A percentile compares a stretch with the other conserved stretches of the same genome.
Conservation (phyloP, 2,113 vertebrate species). For the Tetraodon nigroviridis region DNA sequence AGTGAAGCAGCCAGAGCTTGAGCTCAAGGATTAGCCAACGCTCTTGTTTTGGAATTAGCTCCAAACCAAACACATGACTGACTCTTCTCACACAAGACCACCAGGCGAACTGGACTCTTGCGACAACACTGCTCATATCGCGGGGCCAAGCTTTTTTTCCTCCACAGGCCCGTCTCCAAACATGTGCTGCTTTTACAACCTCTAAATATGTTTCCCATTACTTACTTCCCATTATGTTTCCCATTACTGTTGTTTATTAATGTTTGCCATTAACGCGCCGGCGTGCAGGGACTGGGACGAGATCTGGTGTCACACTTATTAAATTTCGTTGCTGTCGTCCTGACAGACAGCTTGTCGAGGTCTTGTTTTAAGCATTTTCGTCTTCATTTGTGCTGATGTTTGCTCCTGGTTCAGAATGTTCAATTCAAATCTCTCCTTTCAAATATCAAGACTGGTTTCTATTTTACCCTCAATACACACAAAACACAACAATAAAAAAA, state of each 20-base stretch:
- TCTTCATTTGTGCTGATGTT: slow-evolving; percentile 19
- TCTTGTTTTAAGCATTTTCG: slow-evolving; percentile 4
- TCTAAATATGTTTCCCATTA: slow-evolving; percentile 51
- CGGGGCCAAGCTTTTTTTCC: slow-evolving; percentile 48
- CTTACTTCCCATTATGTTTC: slow-evolving; percentile 53
- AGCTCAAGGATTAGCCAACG: slow-evolving; percentile 58
- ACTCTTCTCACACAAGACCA: slow-evolving; percentile 63
- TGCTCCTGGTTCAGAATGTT: slow-evolving; percentile 15
- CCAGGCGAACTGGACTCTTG: slow-evolving; percentile 57
- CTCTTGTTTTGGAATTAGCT: slow-evolving; percentile 66
- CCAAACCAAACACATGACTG: slow-evolving; percentile 68
- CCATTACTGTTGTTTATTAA: too few relatives aligned
- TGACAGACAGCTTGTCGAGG: slow-evolving; percentile 21
- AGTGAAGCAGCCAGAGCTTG: slow-evolving; percentile 39
- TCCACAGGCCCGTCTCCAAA: slow-evolving; percentile 55
- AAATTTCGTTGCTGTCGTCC: slow-evolving; percentile 15
- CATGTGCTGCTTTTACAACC: slow-evolving; percentile 32
- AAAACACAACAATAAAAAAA: neutral
- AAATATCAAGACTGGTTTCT: slow-evolving; percentile 8
- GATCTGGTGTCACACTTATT: slow-evolving; percentile 4
- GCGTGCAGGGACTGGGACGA: slow-evolving; percentile 9
- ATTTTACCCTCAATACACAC: neutral
- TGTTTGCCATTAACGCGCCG: too few relatives aligned
- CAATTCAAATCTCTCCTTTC: slow-evolving; percentile 13
- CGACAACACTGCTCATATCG: slow-evolving; percentile 60